Base-by-base conservation (phyloP, 2,888 invertebrate species). In the Scaptomyza cyrtandrae region DNA sequence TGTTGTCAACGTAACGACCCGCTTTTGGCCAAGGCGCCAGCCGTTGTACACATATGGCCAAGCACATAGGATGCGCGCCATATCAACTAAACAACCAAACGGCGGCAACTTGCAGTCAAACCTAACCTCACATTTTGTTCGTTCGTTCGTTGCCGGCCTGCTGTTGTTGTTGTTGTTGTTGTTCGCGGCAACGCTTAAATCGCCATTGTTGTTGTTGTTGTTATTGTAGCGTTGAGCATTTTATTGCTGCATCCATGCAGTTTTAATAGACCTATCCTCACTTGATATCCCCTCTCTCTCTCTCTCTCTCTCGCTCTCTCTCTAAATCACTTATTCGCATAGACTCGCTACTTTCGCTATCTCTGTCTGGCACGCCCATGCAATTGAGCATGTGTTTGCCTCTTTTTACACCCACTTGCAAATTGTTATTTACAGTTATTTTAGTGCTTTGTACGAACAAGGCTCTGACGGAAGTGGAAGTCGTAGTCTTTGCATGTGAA, bases 361-460 rank as follows among this genome's bases (percentile, higher is more conserved):
- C 57, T 58, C 50, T 56, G 60, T 61, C 63, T 72, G 74, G 53
- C 75, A 76, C 73, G 78, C 86, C 74, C 75, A 58, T 48, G 73
- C 80, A 80, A 74, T 80, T 55, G 65, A 61, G 69, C 60, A 45
- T 68, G 71, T 78, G 86, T 73, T 59, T 54, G 63, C 39, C 39
- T 13, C 35, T 35, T 33, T 33, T 33, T 74, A 68, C 89, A 80
- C 79, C 78, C 88, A 78, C 77, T 82, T 80, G 80, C 86, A 86
- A 90, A 89, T 86, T 82, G 80, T 84, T 86, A 89, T 89, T 89
- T 89, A 82, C 88, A 74, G 80, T 89, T 86, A 89, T 85, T 83
- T 86, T 76, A 85, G 83, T 88, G 86, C 77, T 82, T 88, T 83
- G 73, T 73, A 65, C 62, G 84, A 65, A 58, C 52, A 58, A 67